Percentiles rank a stretch among this genome's conserved stretches.
phyloP scores from a whole-genome alignment of 2,113 vertebrate species.

The Sminthopsis crassicaudata region DNA sequence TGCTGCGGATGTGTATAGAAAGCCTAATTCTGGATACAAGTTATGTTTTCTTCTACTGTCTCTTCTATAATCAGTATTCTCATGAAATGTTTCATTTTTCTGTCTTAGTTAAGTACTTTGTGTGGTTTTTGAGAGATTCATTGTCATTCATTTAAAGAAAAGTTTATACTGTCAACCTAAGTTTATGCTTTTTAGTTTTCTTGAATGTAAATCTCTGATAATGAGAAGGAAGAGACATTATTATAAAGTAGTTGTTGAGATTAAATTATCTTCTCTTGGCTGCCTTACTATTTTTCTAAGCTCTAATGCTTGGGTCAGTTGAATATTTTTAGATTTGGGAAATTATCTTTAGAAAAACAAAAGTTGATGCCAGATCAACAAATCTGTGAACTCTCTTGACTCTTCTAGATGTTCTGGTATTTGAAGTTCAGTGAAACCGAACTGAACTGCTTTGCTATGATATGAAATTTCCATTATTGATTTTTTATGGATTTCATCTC shows the following conservation, averaged over 20 bases:
- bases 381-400: background rate
- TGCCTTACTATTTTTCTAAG: background rate
- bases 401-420: background rate
- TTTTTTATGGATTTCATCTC: background rate
- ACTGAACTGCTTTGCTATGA: background rate
- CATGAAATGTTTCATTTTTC: background rate
- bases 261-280: background rate
- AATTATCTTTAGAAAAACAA: slow-evolving; percentile 23
- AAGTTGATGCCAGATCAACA: background rate
- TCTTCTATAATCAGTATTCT: background rate
- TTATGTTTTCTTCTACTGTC: slow-evolving; percentile 10
- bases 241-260: background rate
- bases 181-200: slow-evolving; percentile 9
- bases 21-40: slow-evolving; percentile 6
- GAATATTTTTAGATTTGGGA: background rate
- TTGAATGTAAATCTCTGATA: background rate
- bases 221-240: background rate
- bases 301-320: background rate
- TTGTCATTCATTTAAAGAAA: background rate
- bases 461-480: slow-evolving; percentile 15
- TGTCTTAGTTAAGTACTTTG: slow-evolving; percentile 17
- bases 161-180: background rate
- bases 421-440: slow-evolving; percentile 17
- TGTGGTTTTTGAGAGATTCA: background rate
- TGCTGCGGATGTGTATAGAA: background rate